Base-by-base conservation (phyloP, 2,113 vertebrate species). In the Puffinus mauretanicus region DNA sequence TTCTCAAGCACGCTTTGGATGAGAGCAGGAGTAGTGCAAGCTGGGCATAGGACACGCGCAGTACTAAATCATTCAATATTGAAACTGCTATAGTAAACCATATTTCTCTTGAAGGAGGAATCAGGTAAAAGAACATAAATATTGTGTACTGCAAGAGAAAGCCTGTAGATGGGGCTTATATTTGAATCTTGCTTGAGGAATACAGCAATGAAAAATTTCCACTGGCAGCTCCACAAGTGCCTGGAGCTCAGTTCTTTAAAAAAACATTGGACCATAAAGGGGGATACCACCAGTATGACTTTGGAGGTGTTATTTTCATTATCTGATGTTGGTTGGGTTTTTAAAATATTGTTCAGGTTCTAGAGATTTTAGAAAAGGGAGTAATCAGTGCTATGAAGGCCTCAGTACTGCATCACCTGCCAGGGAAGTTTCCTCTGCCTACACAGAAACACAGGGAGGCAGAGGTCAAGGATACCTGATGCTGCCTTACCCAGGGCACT, bases 21-120 rank as follows among this genome's bases (percentile, higher is more conserved):
- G 29, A 65, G 51, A 77, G 49, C 30, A 67, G 61, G 13, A 73
- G 49, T 17, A 55, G 32, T 9, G 15, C 38, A 64, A 70, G 32
- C 44, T 80, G 15, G 15, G 46, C 10, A 21, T 38, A 30, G 0
- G 2, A 62, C 7, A 77, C 3, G 2, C 2, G 27, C 11, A 30
- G 30, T 36, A 30, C 6, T 42, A 70, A 70, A 67, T 42, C 20
- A 44, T 36, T 82, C 66, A 40, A 0, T 80, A 47, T 34, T 10
- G 1, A 79, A 94, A 70, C 11, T 49, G 29, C 27, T 69, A 11
- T 7, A 32, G 42, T 24, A 66, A 91, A 77, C 44, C 7, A 4
- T 60, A 47, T 90, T 88, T 77, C 26, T 21, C 32, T 55, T 71
- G 29, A 47, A 71, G 38, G 8, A 85, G 7, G 7, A 91, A 91